Base-by-base conservation (phyloP, 1,140 invertebrate species). In the Chrysopa pallens region DNA sequence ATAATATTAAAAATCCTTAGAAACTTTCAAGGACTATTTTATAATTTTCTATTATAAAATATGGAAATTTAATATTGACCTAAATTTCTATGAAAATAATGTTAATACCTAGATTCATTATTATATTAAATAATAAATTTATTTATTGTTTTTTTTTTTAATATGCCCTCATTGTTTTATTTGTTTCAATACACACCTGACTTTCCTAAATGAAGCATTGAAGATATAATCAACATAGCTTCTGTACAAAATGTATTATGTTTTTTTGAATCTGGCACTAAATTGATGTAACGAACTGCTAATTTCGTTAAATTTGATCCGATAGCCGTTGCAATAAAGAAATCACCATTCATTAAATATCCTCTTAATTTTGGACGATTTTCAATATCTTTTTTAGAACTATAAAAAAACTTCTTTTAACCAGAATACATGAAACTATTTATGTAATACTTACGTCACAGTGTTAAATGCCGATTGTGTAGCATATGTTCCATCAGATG, bases 401-500 rank as follows among this genome's bases (percentile, higher is more conserved):
- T 71, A 45, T 43, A 46, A 49, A 47, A 15, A 43, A 48, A 36
- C n/a, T 33, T 33, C 4, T 33, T 9, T 33, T 11, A 33, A 4
- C 31, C 31, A 33, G 8, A 4, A 6, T 33, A 33, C 4, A 6
- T 4, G 6, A 12, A 23, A 38, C 36, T 39, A 23, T 36, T 39
- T 35, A 33, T 33, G 31, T 6, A 15, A 39, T 38, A 67, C 74
- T 65, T 58, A 78, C 72, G 71, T 66, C 6, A 76, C 64, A 46
- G 88, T 69, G 56, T 83, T 94, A 60, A 98, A 95, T 39, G 90
- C 92, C 51, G 90, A 96, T 62, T 99, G 95, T 4, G 91, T 87
- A 28, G 93, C 95, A 61, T 99, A 99, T 5, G 95, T 97, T 36
- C 96, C 96, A 70, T 99, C 95, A 23, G 90, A 92, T 31, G 91